Percentiles rank a stretch among this genome's conserved stretches.
Conservation (phyloP, 2,888 invertebrate genomes). For the Gastrophysa polygoni region DNA sequence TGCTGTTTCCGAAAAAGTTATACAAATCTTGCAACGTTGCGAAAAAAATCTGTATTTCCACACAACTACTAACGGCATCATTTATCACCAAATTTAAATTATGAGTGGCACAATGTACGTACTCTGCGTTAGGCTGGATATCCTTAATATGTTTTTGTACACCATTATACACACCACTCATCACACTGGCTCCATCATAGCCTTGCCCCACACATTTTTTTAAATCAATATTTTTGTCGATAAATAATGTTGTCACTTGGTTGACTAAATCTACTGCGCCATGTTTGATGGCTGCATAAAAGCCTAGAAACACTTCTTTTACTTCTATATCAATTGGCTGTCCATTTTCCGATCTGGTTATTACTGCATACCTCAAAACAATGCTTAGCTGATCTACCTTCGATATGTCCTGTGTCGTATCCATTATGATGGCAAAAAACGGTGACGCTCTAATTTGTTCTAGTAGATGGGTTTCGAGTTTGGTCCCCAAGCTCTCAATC, state of each 20-base stretch:
- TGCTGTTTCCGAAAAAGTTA: conserved; percentile 41
- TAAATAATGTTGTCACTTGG: conserved; percentile 36
- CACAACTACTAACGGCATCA: conserved; percentile 35
- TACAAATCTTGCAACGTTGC: conserved; percentile 33
- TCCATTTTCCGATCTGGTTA: conserved; percentile 23
- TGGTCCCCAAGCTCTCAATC: conserved; percentile 25
- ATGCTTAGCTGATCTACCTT: conserved; percentile 47
- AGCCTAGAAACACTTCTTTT: conserved; percentile 41
- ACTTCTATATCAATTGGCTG: conserved; percentile 36
- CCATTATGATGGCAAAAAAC: conserved; percentile 43
- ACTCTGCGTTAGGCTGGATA: conserved; percentile 28
- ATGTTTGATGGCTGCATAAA: conserved; percentile 38
- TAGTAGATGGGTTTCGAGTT: conserved; percentile 25
- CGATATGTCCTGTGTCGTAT: conserved; percentile 42
- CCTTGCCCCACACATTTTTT: conserved; percentile 38
- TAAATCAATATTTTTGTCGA: conserved; percentile 34
- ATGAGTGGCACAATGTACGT: conserved; percentile 35
- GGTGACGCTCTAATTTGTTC: conserved; percentile 25
- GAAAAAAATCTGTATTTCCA: conserved; percentile 32
- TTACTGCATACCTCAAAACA: conserved; percentile 28
- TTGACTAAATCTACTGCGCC: conserved; percentile 41
- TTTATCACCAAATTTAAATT: conserved; percentile 39
- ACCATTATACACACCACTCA: conserved; percentile 38
- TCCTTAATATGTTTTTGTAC: conserved; percentile 25
- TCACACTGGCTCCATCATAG: conserved; percentile 49